A percentile compares a stretch with the other conserved stretches of the same genome.
These are phyloP conservation scores for Carettochelys insculpta DNA, from an alignment of 2,113 vertebrate genomes.

Conservation along the genomic window DNA sequence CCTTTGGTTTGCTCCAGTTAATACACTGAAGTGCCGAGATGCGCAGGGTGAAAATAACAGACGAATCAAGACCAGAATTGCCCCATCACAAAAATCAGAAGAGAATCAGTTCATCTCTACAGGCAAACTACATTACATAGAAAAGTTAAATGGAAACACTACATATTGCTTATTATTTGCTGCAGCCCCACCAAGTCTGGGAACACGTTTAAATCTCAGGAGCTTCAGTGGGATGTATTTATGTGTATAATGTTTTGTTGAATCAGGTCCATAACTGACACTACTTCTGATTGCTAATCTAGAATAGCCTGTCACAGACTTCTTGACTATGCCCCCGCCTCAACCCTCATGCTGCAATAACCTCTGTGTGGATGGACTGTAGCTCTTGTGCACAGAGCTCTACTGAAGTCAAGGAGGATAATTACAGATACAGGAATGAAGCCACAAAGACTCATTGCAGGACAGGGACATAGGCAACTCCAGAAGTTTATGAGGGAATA, in stretches of 20 bases:
- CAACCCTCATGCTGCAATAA: neutral
- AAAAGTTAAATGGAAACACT: neutral
- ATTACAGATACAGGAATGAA: neutral
- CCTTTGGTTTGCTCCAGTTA: neutral
- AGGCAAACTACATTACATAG: neutral
- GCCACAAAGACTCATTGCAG: neutral
- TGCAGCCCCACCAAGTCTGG: neutral
- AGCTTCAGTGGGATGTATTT: neutral
- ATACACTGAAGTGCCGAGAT: neutral
- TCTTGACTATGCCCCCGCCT: neutral
- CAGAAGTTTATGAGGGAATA: no score
- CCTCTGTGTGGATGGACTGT: fast-evolving
- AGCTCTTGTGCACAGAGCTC: neutral
- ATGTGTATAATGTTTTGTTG: neutral
- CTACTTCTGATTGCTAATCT: neutral
- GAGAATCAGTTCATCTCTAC: neutral
- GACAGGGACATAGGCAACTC: neutral
- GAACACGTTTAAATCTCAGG: neutral
- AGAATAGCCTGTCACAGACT: neutral
- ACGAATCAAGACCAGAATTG: neutral
- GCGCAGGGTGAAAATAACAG: neutral
- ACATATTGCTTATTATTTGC: neutral
- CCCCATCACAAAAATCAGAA: neutral
- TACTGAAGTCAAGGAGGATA: neutral
- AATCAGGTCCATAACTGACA: neutral